Evolutionary conservation across 2,888 invertebrate species (phyloP).

Genomic region (Dicycla oo): DNA sequence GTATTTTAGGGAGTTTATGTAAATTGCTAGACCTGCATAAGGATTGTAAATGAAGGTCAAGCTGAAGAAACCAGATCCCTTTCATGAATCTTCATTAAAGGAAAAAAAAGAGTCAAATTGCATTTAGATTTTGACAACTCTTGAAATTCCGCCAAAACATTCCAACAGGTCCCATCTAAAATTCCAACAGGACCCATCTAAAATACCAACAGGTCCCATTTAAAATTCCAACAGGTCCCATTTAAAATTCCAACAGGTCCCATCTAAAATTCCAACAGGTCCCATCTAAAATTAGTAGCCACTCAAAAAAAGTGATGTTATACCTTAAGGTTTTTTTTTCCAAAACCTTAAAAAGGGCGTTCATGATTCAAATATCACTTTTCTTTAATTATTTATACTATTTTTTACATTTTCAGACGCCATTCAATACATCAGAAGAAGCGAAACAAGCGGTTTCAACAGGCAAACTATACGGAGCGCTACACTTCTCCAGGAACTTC

Average conservation of each 20-base stretch:
- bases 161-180: background rate
- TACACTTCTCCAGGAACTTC: conserved; percentile 94
- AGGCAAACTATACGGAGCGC: conserved; percentile 85
- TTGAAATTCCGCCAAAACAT: background rate
- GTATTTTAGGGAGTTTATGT: too few relatives aligned
- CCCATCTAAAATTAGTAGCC: background rate
- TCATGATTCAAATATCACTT: too few relatives aligned
- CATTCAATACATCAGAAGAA: conserved; percentile 77
- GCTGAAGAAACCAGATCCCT: too few relatives aligned
- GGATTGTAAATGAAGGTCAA: too few relatives aligned
- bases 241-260: background rate
- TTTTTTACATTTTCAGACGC: conserved; percentile 66
- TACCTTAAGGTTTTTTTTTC: too few relatives aligned
- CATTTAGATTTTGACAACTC: background rate
- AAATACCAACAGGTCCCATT: background rate
- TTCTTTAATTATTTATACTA: too few relatives aligned
- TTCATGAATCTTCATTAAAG: too few relatives aligned
- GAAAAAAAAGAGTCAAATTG: too few relatives aligned
- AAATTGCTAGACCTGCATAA: too few relatives aligned
- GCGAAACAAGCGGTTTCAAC: conserved; percentile 76
- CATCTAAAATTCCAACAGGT: background rate
- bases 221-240: too few relatives aligned
- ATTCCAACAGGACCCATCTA: too few relatives aligned
- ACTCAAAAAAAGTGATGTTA: background rate
- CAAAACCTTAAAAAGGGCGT: too few relatives aligned